Conservation (phyloP, 2,113 vertebrate species). For the Drymodes brunneopygia region DNA sequence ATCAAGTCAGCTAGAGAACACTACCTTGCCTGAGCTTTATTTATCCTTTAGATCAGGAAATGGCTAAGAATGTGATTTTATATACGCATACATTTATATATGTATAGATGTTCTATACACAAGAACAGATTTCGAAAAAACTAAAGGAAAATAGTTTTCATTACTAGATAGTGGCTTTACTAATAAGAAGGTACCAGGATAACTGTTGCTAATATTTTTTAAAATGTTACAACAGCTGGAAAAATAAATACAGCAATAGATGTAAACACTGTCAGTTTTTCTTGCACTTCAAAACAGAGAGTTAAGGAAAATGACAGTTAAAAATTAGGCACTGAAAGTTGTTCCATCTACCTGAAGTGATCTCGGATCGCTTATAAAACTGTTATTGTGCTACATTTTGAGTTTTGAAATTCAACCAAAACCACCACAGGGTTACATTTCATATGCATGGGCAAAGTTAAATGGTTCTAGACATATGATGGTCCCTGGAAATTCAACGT, state of each 20-base stretch:
- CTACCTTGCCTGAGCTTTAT: neutral
- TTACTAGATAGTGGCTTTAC: neutral
- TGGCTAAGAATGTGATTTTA: neutral
- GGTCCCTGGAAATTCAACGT: constrained; percentile 49
- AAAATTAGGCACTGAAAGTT: neutral
- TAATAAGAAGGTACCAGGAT: neutral
- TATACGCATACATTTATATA: neutral
- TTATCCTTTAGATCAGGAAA: neutral
- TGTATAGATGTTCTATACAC: neutral
- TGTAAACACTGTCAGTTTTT: neutral
- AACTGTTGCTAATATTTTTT: neutral
- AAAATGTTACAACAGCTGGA: neutral
- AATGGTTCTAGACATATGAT: constrained; percentile 50
- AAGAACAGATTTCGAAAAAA: neutral
- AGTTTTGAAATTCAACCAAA: constrained; percentile 59
- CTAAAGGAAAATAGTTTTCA: neutral
- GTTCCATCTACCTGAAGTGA: constrained; percentile 40
- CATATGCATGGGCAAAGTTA: constrained; percentile 18
- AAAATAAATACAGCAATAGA: neutral
- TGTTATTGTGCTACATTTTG: constrained; percentile 9
- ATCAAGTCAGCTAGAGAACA: neutral
- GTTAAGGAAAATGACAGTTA: neutral
- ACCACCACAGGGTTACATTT: constrained; percentile 57
- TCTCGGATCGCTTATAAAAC: neutral
- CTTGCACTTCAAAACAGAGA: neutral